Base-by-base conservation (phyloP, 2,888 invertebrate genomes). In the Seira sanloemensis region DNA sequence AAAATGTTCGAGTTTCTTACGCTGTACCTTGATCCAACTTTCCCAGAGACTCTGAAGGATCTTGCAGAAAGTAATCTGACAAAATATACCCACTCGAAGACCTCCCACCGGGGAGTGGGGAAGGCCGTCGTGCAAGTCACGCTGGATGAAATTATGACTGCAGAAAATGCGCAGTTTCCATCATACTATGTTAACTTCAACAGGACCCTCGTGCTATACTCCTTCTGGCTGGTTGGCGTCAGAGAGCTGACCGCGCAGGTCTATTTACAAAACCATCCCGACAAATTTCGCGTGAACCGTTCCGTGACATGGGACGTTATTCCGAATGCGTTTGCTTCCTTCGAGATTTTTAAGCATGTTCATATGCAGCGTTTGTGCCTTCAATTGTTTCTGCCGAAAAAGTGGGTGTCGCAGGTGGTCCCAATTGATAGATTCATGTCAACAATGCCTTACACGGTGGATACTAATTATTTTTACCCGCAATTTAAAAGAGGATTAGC, bases 1-100 rank as follows among this genome's bases (percentile, higher is more conserved):
- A 26, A 46, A 62, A 75, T 81, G 75, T 81, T 81, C 50, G 68
- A 68, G 0, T 81, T 81, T 21, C 16, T 81, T 5, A 81, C 81
- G 0, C 69, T 75, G 26, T 1, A 54, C 7, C 37, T 65, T 19
- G 65, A 75, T 7, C 81, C 81, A n/a, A 27, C 0, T 1, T 76
- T 62, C 19, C 75, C 81, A 19, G 2, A 5, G 0, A 76, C 21
- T 2, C 71, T 81, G 25, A 21, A 50, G 23, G 26, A 19, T 18
- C 58, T 81, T 4, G 58, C 75, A 0, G 18, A 25, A n/a, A 71
- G 75, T 65, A 23, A 62, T 4, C 2, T 69, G 0, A 1, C 19
- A 7, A 46, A 75, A 23, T 24, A n/a, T 0, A 75, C 81, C 4
- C 75, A 26, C 23, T 69, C 62, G 0, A 65, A 21, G 19, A 24